Evolutionary conservation across 2,888 invertebrate species (phyloP).

Genomic region (Deilephila porcellus): DNA sequence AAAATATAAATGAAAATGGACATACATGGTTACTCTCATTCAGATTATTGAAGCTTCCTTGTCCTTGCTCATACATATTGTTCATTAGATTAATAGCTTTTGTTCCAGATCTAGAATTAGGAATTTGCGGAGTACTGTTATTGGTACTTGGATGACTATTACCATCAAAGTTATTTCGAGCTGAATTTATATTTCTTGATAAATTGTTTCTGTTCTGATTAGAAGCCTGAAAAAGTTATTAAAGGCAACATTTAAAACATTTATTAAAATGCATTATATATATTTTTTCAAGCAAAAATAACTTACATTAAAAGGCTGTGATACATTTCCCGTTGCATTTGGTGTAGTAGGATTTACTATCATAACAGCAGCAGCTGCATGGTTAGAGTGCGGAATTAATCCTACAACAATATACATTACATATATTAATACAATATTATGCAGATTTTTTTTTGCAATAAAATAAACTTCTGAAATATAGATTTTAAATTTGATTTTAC

Average conservation of each 20-base stretch:
- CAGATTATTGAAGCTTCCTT: slow-evolving; percentile 72
- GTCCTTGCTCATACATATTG: slow-evolving; percentile 80
- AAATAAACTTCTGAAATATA: background rate
- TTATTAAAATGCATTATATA: background rate
- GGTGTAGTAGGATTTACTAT: slow-evolving; percentile 83
- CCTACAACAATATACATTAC: slow-evolving; percentile 53
- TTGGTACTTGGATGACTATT: slow-evolving; percentile 69
- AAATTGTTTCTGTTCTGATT: slow-evolving; percentile 79
- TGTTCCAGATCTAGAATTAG: slow-evolving; percentile 67
- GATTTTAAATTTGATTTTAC: slow-evolving; percentile 47
- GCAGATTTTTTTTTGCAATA: too few relatives aligned
- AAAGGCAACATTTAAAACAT: slow-evolving; percentile 11
- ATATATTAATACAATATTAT: background rate
- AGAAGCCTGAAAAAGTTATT: slow-evolving; percentile 60
- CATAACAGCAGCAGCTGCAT: slow-evolving; percentile 82
- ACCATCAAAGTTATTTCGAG: slow-evolving; percentile 75
- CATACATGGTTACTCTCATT: slow-evolving; percentile 77
- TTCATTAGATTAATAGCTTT: slow-evolving; percentile 79
- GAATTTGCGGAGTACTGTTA: slow-evolving; percentile 63
- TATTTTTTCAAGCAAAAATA: background rate
- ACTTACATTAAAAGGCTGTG: slow-evolving; percentile 77
- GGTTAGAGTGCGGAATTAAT: slow-evolving; percentile 77
- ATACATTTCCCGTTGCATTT: slow-evolving; percentile 75
- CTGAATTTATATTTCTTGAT: slow-evolving; percentile 74
- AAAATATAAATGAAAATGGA: slow-evolving; percentile 28